Evolutionary conservation across 2,888 invertebrate genomes (phyloP).

Genomic region (Ptilodon capucinus): DNA sequence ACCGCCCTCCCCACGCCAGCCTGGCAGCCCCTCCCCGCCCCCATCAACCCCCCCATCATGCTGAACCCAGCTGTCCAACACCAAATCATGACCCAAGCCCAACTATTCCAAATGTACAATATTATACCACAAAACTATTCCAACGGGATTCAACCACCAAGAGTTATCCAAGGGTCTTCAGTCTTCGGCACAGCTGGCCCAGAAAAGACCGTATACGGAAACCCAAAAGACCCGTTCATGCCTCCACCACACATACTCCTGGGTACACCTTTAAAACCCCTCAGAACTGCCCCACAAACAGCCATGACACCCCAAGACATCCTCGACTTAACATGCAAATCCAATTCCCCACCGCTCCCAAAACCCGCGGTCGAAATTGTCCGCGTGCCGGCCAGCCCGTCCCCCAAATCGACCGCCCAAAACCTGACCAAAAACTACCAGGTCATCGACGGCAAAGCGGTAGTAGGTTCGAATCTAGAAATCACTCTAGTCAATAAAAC

Average conservation of each 20-base stretch:
- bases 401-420: constrained; percentile 65
- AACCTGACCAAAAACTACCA: constrained; percentile 76
- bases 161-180: constrained; percentile 84
- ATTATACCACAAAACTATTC: constrained; percentile 56
- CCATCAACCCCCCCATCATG: constrained; percentile 42
- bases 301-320: constrained; percentile 79
- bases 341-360: constrained; percentile 28
- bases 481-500: constrained; percentile 85
- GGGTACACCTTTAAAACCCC: constrained; percentile 64
- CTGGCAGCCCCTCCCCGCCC: constrained; percentile 36
- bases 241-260: constrained; percentile 77
- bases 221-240: constrained; percentile 86
- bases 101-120: constrained; percentile 69
- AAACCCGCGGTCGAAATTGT: constrained; percentile 83
- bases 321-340: constrained; percentile 84
- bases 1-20: constrained; percentile 82
- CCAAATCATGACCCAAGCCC: constrained; percentile 76
- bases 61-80: constrained; percentile 70
- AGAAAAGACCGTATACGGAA: constrained; percentile 86
- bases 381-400: constrained; percentile 64
- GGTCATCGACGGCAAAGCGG: constrained; percentile 63
- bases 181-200: constrained; percentile 82
- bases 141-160: constrained; percentile 69
- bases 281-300: constrained; percentile 37
- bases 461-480: constrained; percentile 86